These are phyloP conservation scores for Gymnopithys bicolor DNA, from an alignment of 2,797 vertebrate genomes.

Conservation along the genomic window DNA sequence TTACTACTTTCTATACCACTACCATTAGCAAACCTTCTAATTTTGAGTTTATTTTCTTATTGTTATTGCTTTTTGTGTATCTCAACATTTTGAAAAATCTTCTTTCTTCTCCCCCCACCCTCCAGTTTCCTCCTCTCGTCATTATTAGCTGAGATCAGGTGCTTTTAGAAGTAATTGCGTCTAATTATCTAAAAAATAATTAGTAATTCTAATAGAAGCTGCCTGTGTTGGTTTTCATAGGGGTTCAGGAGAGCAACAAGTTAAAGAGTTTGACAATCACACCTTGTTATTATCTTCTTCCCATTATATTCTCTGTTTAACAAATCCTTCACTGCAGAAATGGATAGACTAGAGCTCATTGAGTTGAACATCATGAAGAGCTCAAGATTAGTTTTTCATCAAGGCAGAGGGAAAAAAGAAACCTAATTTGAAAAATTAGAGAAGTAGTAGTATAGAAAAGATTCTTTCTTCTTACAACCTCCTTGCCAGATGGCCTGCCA, in stretches of 20 bases:
- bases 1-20: neutral
- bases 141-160: slow-evolving; percentile 66
- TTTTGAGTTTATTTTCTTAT: neutral
- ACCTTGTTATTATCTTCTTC: slow-evolving; percentile 59
- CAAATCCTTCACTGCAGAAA: slow-evolving; percentile 54
- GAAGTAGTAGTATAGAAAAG: neutral
- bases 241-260: slow-evolving; percentile 62
- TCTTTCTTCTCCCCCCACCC: neutral
- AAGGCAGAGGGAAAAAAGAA: neutral
- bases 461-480: slow-evolving; percentile 24
- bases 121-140: neutral
- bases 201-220: slow-evolving; percentile 75
- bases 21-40: neutral
- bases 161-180: slow-evolving; percentile 50
- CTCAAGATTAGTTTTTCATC: neutral
- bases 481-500: slow-evolving; percentile 28
- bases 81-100: slow-evolving; percentile 5
- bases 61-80: neutral
- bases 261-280: slow-evolving; percentile 72
- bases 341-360: neutral
- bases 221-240: slow-evolving; percentile 66
- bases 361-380: neutral
- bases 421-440: neutral
- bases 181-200: slow-evolving; percentile 76
- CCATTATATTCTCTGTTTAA: slow-evolving; percentile 42